Percentiles rank a stretch among this genome's conserved stretches.
These are phyloP conservation scores for Grammomys surdaster DNA, from an alignment of 2,113 vertebrate genomes.

Conservation along the genomic window DNA sequence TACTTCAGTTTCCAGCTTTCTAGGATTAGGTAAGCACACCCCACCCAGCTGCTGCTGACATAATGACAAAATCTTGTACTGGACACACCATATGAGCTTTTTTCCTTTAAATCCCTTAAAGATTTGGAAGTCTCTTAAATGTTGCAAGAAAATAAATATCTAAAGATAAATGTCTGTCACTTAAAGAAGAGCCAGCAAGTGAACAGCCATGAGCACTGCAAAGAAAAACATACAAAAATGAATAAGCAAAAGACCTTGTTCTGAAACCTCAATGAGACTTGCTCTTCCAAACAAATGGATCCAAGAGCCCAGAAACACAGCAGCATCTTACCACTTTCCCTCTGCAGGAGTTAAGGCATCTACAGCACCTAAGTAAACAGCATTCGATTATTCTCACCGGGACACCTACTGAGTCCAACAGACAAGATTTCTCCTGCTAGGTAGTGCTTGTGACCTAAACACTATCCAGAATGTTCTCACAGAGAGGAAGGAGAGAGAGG, in stretches of 20 bases:
- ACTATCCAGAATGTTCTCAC: not conserved
- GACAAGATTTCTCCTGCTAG: not conserved
- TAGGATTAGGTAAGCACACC: not conserved
- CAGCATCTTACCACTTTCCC: not conserved
- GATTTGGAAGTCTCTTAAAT: constrained; percentile 51
- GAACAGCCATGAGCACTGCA: constrained; percentile 16
- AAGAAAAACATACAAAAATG: constrained; percentile 45
- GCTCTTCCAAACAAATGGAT: constrained; percentile 9
- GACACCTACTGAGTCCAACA: not conserved
- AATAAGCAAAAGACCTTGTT: constrained; percentile 11
- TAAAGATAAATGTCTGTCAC: not conserved
- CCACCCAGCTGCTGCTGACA: not conserved
- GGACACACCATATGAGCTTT: constrained; percentile 1
- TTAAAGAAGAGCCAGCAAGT: constrained; percentile 29
- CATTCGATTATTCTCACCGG: not conserved
- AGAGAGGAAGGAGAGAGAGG: not conserved
- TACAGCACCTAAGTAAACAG: not conserved
- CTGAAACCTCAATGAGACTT: constrained; percentile 40
- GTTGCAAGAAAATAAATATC: not conserved
- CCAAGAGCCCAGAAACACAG: constrained; percentile 26
- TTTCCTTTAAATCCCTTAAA: constrained; percentile 59
- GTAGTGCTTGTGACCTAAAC: constrained; percentile 22
- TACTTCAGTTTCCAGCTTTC: not conserved
- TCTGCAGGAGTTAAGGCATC: not conserved
- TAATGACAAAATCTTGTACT: not conserved